Evolutionary conservation across 2,888 invertebrate species (phyloP).

Genomic region (Leucozona laternaria): DNA sequence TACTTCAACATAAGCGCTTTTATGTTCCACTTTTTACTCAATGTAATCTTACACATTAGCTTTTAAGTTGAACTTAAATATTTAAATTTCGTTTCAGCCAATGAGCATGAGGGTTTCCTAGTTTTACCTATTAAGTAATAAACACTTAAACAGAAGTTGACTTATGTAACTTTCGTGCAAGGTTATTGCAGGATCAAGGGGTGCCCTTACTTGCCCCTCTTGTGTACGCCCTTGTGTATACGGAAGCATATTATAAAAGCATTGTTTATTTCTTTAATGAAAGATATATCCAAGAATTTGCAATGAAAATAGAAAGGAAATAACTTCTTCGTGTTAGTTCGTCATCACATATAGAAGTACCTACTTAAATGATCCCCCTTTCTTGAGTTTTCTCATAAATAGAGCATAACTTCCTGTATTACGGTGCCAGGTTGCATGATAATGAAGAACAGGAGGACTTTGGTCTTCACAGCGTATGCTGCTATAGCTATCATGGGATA

Average conservation of each 20-base stretch:
- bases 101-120: too few species aligned
- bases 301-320: slow-evolving; percentile 13
- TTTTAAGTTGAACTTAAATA: too few species aligned
- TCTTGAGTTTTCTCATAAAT: slow-evolving; percentile 55
- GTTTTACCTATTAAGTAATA: too few species aligned
- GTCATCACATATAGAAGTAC: slow-evolving; percentile 31
- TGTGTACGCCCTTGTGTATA: too few species aligned
- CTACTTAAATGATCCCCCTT: slow-evolving; percentile 34
- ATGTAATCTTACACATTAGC: too few species aligned
- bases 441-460: slow-evolving; percentile 45
- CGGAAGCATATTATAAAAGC: background rate
- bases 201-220: too few species aligned
- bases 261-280: background rate
- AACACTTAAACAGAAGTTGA: too few species aligned
- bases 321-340: slow-evolving; percentile 46
- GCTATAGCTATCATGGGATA: background rate
- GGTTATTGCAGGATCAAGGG: too few species aligned
- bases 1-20: too few species aligned
- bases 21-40: too few species aligned
- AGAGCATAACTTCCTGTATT: slow-evolving; percentile 74
- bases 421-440: slow-evolving; percentile 51
- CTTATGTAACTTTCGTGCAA: too few species aligned
- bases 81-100: too few species aligned
- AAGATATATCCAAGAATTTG: slow-evolving; percentile 17
- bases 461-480: background rate